Conservation (phyloP, 2,797 vertebrate genomes). For the Eurystomus glaucurus region DNA sequence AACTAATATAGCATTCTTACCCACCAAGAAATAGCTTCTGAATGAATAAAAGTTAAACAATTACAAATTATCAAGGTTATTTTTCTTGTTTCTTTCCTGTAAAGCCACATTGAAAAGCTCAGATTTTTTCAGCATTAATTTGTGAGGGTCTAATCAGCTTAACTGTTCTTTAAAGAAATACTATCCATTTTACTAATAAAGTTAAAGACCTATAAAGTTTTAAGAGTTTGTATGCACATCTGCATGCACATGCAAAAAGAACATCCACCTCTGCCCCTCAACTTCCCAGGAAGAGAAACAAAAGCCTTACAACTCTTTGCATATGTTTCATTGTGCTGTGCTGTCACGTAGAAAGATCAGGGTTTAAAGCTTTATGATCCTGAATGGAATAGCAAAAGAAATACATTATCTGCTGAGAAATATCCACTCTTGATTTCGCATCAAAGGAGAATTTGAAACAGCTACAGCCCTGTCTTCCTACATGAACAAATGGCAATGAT, state of each 20-base stretch:
- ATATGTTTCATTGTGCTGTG: background rate
- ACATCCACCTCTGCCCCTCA: background rate
- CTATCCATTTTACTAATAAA: background rate
- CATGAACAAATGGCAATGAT: slow-evolving; percentile 16
- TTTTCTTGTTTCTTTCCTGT: background rate
- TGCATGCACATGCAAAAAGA: background rate
- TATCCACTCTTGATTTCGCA: slow-evolving; percentile 17
- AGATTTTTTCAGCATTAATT: background rate
- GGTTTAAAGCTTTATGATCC: slow-evolving; percentile 32
- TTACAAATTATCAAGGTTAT: background rate
- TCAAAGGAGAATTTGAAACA: background rate
- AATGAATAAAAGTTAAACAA: background rate
- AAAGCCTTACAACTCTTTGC: background rate
- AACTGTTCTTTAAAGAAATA: background rate
- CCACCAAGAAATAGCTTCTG: background rate
- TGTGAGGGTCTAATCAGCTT: background rate
- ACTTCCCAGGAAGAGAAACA: background rate
- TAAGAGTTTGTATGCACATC: background rate
- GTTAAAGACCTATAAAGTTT: background rate
- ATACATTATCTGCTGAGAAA: slow-evolving; percentile 12
- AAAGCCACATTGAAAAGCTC: background rate
- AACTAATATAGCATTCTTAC: background rate
- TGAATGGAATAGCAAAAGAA: background rate
- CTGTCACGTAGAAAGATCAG: background rate
- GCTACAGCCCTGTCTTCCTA: slow-evolving; percentile 7